Base-by-base conservation (phyloP, 1,140 invertebrate genomes). In the Pseudomyrmex sp. region DNA sequence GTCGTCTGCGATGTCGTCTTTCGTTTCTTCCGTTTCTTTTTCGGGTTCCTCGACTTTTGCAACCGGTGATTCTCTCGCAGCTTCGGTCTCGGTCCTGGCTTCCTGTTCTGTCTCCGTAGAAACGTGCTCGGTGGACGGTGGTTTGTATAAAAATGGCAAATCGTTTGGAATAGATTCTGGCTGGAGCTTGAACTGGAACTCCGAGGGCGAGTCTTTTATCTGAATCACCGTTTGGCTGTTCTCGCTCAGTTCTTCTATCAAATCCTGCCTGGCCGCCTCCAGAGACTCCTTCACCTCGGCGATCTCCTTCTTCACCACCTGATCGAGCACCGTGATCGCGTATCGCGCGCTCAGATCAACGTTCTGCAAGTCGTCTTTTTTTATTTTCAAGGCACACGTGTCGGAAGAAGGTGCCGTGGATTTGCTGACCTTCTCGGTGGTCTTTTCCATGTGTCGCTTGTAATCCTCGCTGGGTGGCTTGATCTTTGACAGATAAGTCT, bases 221-320 rank as follows among this genome's bases (percentile, higher is more conserved):
- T 93, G 92, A 76, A 95, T 93, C 50, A 94, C 92, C 50, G 91
- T 93, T 58, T 95, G 92, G 56, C 90, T 93, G 20, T 94, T 94
- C 73, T 94, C 94, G 18, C 89, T 96, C 92, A 94, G 91, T 94
- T 96, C 96, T 89, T 96, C 96, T 77, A 96, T 96, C 20, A 96
- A 94, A 92, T 96, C 96, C 66, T 95, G 96, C 86, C 96, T 96
- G 0, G 95, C 96, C 12, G 95, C 95, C 90, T 96, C 96, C 54
- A 96, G 91, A 12, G 96, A 96, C 89, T 97, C 96, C 82, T 96
- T 96, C 13, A 96, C 95, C 94, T 97, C 96, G 79, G 96, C 95
- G 44, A 97, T 95, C 83, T 96, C 95, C 93, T 96, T 95, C 77
- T 95, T 95, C 5, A 95, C 94, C 13, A 95, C 94, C 84, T 95